Evolutionary conservation across 2,113 vertebrate genomes (phyloP).

Genomic region (Cryptomyrus ogoouensis): DNA sequence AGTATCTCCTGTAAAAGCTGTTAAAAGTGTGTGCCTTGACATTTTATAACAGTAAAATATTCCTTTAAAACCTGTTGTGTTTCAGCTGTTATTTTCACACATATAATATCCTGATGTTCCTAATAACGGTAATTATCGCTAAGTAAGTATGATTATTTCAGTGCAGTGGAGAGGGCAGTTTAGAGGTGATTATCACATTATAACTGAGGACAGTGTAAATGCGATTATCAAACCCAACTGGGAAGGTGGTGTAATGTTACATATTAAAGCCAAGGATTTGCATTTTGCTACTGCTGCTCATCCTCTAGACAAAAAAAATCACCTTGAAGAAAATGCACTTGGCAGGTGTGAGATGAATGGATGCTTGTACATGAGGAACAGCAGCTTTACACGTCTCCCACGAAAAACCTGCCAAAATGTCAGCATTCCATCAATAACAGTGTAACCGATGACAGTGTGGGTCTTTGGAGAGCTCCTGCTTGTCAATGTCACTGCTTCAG

Average conservation of each 20-base stretch:
- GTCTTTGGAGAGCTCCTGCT: background rate
- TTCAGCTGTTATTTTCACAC: background rate
- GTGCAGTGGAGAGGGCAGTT: background rate
- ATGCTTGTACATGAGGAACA: background rate
- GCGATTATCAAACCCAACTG: background rate
- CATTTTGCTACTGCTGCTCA: constrained; percentile 10
- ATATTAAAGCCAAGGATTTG: background rate
- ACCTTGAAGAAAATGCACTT: constrained; percentile 38
- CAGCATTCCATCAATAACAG: background rate
- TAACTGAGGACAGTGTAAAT: background rate
- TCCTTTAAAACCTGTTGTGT: background rate
- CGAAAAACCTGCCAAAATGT: background rate
- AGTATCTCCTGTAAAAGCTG: background rate
- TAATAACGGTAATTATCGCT: background rate
- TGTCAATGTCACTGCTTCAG: background rate
- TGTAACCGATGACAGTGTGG: background rate
- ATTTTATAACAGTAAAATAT: constrained; percentile 5
- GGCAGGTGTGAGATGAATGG: constrained; percentile 13
- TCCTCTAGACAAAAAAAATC: constrained; percentile 37
- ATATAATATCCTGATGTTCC: background rate
- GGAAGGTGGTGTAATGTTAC: background rate
- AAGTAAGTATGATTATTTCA: background rate
- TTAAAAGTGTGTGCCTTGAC: background rate
- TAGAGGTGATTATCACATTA: background rate
- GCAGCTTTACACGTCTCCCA: background rate